A percentile compares a stretch with the other conserved stretches of the same genome.
Evolutionary conservation across 2,113 vertebrate genomes (phyloP).

Genomic region (Platycercus adscitus): DNA sequence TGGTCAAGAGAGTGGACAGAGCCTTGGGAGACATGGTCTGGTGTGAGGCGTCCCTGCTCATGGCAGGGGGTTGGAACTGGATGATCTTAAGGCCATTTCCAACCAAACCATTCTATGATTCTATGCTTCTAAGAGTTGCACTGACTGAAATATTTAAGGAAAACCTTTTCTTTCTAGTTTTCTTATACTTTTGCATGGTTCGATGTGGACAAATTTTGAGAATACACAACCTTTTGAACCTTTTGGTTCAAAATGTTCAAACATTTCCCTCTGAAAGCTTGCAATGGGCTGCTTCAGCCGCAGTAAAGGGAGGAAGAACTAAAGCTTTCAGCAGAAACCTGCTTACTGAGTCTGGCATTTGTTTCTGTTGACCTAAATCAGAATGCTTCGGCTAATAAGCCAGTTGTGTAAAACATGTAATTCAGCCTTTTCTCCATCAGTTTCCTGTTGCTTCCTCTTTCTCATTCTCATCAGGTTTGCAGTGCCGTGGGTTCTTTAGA

Average conservation of each 20-base stretch:
- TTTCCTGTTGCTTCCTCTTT: constrained; percentile 32
- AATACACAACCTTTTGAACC: neutral
- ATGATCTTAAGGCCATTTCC: neutral
- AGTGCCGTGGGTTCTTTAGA: rapidly evolving
- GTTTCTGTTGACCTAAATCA: constrained; percentile 14
- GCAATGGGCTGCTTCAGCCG: neutral
- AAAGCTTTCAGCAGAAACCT: neutral
- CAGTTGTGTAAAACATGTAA: constrained; percentile 7
- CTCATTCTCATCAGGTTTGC: neutral
- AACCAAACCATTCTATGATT: neutral
- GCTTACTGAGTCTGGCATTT: neutral
- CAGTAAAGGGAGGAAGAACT: neutral
- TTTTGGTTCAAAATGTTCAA: neutral
- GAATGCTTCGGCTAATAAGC: constrained; percentile 19
- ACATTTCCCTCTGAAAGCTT: neutral
- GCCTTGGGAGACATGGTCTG: too few relatives aligned
- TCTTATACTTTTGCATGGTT: neutral
- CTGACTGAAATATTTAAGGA: neutral
- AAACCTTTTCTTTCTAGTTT: neutral
- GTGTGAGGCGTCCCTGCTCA: too few relatives aligned
- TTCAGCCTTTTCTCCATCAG: constrained; percentile 12
- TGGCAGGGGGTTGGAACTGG: too few relatives aligned
- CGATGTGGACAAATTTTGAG: neutral
- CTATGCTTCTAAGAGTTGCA: neutral
- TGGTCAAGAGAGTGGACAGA: too few relatives aligned